Conservation (phyloP, 2,113 vertebrate genomes). For the Capra hircus region DNA sequence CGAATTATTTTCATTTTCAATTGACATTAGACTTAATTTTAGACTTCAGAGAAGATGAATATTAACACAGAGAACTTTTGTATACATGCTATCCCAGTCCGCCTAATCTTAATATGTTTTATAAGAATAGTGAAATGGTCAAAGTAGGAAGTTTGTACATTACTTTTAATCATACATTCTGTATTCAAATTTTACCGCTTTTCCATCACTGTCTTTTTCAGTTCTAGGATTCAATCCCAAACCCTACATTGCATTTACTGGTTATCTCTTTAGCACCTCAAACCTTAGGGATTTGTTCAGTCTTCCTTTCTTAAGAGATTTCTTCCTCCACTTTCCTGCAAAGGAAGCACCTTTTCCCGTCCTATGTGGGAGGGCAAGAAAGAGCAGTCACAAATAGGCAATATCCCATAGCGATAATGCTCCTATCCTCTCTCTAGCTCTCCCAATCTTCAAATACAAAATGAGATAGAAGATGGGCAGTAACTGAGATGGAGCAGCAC, state of each 20-base stretch:
- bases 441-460: background rate
- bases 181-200: background rate
- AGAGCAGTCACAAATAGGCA: background rate
- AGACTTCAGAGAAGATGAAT: background rate
- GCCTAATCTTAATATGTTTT: background rate
- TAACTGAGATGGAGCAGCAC: background rate
- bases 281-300: background rate
- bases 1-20: background rate
- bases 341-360: background rate
- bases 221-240: background rate
- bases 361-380: fast-evolving
- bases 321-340: background rate
- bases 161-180: background rate
- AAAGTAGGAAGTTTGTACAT: background rate
- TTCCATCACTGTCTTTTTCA: background rate
- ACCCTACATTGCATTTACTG: background rate
- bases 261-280: too few species aligned
- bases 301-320: background rate
- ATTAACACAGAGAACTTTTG: background rate
- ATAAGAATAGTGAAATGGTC: background rate
- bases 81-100: background rate
- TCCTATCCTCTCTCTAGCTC: background rate
- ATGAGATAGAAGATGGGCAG: background rate
- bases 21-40: background rate
- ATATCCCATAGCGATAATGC: background rate